A percentile compares a stretch with the other conserved stretches of the same genome.
Conservation (phyloP, 2,113 vertebrate genomes). For the Notechis scutatus region DNA sequence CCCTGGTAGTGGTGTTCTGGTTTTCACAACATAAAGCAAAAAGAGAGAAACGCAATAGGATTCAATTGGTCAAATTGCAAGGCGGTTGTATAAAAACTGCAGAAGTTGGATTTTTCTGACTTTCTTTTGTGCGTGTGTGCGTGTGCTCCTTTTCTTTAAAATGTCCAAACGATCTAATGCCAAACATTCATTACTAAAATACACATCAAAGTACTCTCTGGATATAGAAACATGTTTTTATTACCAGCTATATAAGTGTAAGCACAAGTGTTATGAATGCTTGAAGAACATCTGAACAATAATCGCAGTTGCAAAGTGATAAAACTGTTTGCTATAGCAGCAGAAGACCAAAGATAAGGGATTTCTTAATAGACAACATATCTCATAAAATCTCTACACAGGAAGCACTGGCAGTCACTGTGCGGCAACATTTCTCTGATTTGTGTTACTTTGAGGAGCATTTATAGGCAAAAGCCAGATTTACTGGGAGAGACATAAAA, state of each 20-base stretch:
- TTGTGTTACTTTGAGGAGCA: neutral
- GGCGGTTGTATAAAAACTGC: neutral
- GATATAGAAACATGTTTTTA: neutral
- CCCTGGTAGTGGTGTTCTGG: neutral
- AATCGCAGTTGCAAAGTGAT: neutral
- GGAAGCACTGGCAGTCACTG: neutral
- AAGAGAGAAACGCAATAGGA: neutral
- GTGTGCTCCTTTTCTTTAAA: neutral
- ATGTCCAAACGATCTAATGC: neutral
- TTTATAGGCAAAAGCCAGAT: neutral
- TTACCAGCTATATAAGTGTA: neutral
- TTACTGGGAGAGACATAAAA: neutral
- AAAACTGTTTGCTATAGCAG: neutral
- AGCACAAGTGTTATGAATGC: neutral
- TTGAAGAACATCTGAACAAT: neutral
- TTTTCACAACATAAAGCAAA: neutral
- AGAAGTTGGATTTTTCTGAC: neutral
- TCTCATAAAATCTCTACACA: neutral
- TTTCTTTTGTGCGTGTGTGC: neutral
- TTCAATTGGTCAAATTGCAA: neutral
- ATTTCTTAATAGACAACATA: slow-evolving; percentile 2
- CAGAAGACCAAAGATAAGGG: neutral
- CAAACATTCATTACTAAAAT: neutral
- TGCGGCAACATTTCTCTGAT: neutral
- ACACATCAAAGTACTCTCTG: neutral